These are phyloP conservation scores for Stenoptilia bipunctidactyla DNA, from an alignment of 2,888 invertebrate species.

Conservation along the genomic window DNA sequence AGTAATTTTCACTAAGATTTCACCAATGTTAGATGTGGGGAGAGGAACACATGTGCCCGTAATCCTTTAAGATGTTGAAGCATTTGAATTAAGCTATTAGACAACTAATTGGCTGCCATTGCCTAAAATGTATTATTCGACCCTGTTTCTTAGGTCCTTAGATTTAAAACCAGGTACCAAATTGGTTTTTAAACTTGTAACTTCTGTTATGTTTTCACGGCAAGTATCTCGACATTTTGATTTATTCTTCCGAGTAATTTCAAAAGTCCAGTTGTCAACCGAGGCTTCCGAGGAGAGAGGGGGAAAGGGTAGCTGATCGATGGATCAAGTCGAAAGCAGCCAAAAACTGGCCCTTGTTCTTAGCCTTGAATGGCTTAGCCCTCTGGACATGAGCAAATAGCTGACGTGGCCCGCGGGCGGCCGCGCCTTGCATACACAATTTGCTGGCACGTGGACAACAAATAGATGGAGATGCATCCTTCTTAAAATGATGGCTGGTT, in stretches of 20 bases:
- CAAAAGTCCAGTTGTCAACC: conserved; percentile 12
- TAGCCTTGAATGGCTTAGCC: conserved; percentile 72
- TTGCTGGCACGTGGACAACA: conserved; percentile 28
- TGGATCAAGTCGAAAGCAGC: conserved; percentile 53
- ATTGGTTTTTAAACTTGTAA: no score
- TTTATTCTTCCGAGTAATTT: neutral
- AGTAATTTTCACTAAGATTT: conserved; percentile 19
- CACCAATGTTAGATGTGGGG: neutral
- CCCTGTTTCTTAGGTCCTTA: no score
- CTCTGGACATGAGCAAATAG: conserved; percentile 68
- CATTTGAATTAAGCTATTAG: neutral
- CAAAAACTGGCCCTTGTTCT: conserved; percentile 66
- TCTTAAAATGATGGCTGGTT: no score
- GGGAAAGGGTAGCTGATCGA: conserved; percentile 10
- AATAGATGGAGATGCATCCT: conserved; percentile 21
- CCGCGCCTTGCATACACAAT: conserved; percentile 69
- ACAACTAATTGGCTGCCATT: no score
- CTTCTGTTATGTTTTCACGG: conserved; percentile 2
- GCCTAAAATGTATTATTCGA: no score
- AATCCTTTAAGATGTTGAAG: neutral
- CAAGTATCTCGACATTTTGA: conserved; percentile 6
- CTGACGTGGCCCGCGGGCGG: conserved; percentile 64
- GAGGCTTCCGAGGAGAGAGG: neutral
- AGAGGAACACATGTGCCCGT: conserved; percentile 2
- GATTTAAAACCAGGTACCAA: no score